Base-by-base conservation (phyloP, 2,113 vertebrate species). In the Cynoglossus semilaevis region DNA sequence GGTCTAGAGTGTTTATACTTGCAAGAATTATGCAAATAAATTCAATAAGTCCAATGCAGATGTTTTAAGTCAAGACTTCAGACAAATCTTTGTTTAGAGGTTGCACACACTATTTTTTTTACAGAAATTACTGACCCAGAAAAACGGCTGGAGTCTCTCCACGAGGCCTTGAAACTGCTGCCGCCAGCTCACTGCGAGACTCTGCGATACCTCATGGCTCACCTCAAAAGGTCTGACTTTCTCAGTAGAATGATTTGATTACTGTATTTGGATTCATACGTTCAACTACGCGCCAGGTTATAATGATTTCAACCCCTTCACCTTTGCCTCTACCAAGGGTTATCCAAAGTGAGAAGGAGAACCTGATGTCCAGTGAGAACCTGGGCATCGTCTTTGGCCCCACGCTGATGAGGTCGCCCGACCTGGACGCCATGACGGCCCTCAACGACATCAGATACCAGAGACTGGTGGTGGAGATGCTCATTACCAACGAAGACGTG, bases 131-230 rank as follows among this genome's bases (percentile, higher is more conserved):
- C 91, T 38, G 94, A 98, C 76, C 81, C 93, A 1, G 95, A 99
- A 10, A 94, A 97, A 85, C 93, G 96, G 10, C 77, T 99, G 85
- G 96, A 99, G 79, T 92, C 93, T 45, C 91, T 99, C 53, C 95
- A 97, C 0, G 95, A 98, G 86, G 94, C 97, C 3, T 85, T 99
- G 88, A 96, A 94, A 80, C 92, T 95, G 50, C 90, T 99, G 79
- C 97, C 97, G 0, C 97, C 95, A 5, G 96, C 97, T 55, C 97
- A 99, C 92, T 96, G 93, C 85, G 97, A 99, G 90, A 96, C 96
- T 0, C 85, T 99, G 67, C 90, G 95, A 63, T 96, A 95, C 91
- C 97, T 99, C 86, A 99, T 99, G 97, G 96, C 91, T 9, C 97
- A 99, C 85, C 90, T 99, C n/a, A 99, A 96, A 88, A 97, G 95